phyloP scores from a whole-genome alignment of 1,140 invertebrate genomes.

The Wiebesia pumilae region DNA sequence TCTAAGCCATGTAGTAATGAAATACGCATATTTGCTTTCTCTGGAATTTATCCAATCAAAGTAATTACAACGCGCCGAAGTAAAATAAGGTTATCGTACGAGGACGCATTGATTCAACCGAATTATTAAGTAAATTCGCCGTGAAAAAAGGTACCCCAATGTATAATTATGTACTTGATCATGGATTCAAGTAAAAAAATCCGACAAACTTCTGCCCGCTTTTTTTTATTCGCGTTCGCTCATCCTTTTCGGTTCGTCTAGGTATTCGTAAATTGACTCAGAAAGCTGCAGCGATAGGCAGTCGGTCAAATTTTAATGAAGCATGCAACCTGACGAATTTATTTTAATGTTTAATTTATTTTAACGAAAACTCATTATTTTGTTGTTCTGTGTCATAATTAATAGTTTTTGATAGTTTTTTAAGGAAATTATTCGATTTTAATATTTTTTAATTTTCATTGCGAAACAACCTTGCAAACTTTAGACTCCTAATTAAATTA shows the following conservation, averaged over 20 bases:
- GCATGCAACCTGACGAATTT: too few relatives aligned
- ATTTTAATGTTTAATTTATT: too few relatives aligned
- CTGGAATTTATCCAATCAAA: not conserved
- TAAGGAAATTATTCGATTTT: too few relatives aligned
- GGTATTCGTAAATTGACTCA: too few relatives aligned
- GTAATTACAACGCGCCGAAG: not conserved
- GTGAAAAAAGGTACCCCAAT: not conserved
- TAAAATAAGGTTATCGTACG: not conserved
- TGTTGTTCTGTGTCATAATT: too few relatives aligned
- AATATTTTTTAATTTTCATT: too few relatives aligned
- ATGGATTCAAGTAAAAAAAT: slow-evolving; percentile 2
- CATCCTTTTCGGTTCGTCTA: slow-evolving; percentile 11
- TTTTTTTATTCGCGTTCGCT: not conserved
- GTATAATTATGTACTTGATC: not conserved
- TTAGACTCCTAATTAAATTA: too few relatives aligned
- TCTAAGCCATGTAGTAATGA: not conserved
- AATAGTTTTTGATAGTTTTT: too few relatives aligned
- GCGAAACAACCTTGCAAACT: too few relatives aligned
- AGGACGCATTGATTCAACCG: not conserved
- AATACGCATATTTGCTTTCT: not conserved
- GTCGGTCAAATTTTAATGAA: too few relatives aligned
- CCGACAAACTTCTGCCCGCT: not conserved
- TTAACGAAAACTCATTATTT: too few relatives aligned
- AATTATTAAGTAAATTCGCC: not conserved
- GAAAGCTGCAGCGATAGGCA: too few relatives aligned